A percentile compares a stretch with the other conserved stretches of the same genome.
Evolutionary conservation across 2,888 invertebrate genomes (phyloP).

Genomic region (Erpobdella octoculata): DNA sequence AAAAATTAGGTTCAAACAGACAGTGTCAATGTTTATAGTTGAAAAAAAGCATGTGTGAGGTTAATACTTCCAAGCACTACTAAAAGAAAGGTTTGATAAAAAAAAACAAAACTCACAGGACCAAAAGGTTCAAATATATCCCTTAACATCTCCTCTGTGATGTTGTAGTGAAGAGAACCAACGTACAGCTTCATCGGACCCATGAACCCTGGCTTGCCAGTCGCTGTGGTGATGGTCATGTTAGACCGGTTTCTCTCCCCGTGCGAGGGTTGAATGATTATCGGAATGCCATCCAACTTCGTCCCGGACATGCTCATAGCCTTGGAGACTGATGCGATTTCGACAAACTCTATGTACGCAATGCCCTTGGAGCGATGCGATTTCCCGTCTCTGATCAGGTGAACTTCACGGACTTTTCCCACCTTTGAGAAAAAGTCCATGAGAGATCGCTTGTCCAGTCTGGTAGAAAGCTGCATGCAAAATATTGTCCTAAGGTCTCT

Average conservation of each 20-base stretch:
- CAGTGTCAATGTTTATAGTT: neutral
- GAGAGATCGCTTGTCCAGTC: conserved; percentile 82
- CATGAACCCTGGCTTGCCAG: conserved; percentile 51
- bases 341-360: conserved; percentile 95
- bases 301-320: conserved; percentile 82
- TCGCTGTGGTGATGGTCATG: conserved; percentile 35
- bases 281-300: conserved; percentile 81
- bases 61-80: neutral
- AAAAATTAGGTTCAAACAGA: neutral
- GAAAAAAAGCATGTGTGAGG: neutral
- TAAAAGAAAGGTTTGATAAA: neutral
- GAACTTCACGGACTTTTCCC: conserved; percentile 93
- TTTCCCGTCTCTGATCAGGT: conserved; percentile 96
- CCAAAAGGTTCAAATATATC: conserved; percentile 99
- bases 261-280: conserved; percentile 74
- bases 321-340: conserved; percentile 90
- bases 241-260: conserved; percentile 62
- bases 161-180: conserved; percentile 93
- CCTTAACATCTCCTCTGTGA: conserved; percentile 94
- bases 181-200: conserved; percentile 95
- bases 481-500: conserved; percentile 94
- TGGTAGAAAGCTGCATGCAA: conserved; percentile 92
- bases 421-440: conserved; percentile 98
- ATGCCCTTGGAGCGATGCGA: conserved; percentile 97
- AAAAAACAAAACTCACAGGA: conserved; percentile 55